Evolutionary conservation across 1,140 invertebrate species (phyloP).

Genomic region (Zaprionus inermis): DNA sequence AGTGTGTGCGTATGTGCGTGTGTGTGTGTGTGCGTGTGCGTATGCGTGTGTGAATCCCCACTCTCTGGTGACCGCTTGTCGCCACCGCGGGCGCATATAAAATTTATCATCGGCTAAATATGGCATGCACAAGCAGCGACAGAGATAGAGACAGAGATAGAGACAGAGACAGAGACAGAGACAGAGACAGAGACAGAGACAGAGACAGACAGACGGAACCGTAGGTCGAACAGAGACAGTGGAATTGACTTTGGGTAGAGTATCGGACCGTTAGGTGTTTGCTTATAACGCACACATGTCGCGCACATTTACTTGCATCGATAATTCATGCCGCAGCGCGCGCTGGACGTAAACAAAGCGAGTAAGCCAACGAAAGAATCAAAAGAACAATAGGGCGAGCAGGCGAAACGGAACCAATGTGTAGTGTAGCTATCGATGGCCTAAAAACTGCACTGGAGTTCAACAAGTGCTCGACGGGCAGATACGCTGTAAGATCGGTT

Average conservation of each 20-base stretch:
- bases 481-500: neutral
- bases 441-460: conserved; percentile 12
- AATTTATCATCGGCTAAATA: conserved; percentile 78
- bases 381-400: neutral
- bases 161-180: neutral
- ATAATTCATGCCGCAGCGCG: conserved; percentile 60
- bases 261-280: conserved; percentile 34
- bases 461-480: neutral
- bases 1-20: neutral
- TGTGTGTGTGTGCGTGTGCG: neutral
- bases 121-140: conserved; percentile 37
- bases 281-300: conserved; percentile 41
- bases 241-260: too few relatives aligned
- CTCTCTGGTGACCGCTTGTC: conserved; percentile 36
- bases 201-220: neutral
- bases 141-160: neutral
- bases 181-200: neutral
- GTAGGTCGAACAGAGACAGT: neutral
- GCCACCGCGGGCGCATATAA: conserved; percentile 52
- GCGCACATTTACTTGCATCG: conserved; percentile 47
- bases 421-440: conserved; percentile 11
- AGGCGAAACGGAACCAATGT: neutral
- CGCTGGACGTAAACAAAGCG: conserved; percentile 10
- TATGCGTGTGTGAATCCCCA: neutral
- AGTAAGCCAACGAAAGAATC: conserved; percentile 1